These are phyloP conservation scores for Melopsittacus undulatus DNA, from an alignment of 2,797 vertebrate species.

Conservation along the genomic window DNA sequence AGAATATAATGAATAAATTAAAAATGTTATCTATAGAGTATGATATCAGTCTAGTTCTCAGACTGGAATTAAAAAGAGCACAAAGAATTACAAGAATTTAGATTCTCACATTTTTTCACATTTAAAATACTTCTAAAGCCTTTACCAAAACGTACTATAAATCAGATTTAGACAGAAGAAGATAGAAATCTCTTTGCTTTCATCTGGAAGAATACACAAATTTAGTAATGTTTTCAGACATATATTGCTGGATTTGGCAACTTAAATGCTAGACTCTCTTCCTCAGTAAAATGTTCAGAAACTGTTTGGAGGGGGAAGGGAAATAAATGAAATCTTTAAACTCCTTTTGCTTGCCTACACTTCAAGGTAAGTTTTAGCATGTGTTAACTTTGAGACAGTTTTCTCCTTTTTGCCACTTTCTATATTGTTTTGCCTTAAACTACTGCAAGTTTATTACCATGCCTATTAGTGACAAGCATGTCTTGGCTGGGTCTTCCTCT, in stretches of 20 bases:
- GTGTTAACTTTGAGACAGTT: neutral
- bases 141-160: neutral
- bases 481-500: neutral
- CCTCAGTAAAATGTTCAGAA: neutral
- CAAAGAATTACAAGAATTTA: neutral
- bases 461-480: neutral
- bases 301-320: neutral
- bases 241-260: neutral
- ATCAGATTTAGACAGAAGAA: neutral
- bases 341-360: neutral
- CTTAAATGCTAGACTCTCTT: neutral
- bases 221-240: neutral
- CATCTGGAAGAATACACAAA: neutral
- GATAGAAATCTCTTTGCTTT: neutral
- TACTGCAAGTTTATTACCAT: neutral
- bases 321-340: neutral
- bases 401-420: neutral
- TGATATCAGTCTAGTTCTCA: slow-evolving; percentile 6
- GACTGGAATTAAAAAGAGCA: neutral
- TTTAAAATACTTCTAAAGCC: neutral
- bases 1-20: slow-evolving; percentile 44
- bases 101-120: neutral
- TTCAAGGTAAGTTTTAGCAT: neutral
- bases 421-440: neutral
- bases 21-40: slow-evolving; percentile 24